Evolutionary conservation across 2,888 invertebrate genomes (phyloP).

Genomic region (Charanyca ferruginea): DNA sequence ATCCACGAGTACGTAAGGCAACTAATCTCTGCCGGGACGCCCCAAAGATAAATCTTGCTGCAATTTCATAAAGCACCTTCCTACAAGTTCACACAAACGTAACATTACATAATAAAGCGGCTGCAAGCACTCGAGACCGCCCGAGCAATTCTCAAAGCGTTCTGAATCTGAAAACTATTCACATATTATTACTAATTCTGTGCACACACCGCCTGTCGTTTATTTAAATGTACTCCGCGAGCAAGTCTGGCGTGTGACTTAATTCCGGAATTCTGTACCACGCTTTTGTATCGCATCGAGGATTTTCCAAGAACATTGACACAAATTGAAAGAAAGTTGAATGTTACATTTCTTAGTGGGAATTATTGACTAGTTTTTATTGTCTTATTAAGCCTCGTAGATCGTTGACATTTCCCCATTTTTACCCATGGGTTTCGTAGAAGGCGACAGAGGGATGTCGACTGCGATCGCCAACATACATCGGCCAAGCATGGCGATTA

Average conservation of each 20-base stretch:
- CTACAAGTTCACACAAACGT: constrained; percentile 7
- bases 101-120: constrained; percentile 35
- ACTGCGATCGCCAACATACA: too few species aligned
- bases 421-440: too few species aligned
- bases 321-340: background rate
- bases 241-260: constrained; percentile 73
- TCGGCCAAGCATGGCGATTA: too few species aligned
- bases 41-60: constrained; percentile 26
- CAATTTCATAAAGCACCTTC: constrained; percentile 31
- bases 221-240: constrained; percentile 73
- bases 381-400: too few species aligned
- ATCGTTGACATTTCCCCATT: too few species aligned
- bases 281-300: constrained; percentile 22
- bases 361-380: too few species aligned
- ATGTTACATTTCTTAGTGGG: too few species aligned
- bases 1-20: background rate
- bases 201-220: constrained; percentile 68
- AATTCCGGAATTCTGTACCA: constrained; percentile 68
- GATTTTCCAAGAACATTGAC: constrained; percentile 10
- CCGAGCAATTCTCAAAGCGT: constrained; percentile 51
- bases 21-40: constrained; percentile 7
- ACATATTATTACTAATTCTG: constrained; percentile 67
- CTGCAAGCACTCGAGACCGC: constrained; percentile 41
- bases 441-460: too few species aligned
- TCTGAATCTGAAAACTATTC: constrained; percentile 63